Base-by-base conservation (phyloP, 2,888 invertebrate species). In the Mythimna pallens region DNA sequence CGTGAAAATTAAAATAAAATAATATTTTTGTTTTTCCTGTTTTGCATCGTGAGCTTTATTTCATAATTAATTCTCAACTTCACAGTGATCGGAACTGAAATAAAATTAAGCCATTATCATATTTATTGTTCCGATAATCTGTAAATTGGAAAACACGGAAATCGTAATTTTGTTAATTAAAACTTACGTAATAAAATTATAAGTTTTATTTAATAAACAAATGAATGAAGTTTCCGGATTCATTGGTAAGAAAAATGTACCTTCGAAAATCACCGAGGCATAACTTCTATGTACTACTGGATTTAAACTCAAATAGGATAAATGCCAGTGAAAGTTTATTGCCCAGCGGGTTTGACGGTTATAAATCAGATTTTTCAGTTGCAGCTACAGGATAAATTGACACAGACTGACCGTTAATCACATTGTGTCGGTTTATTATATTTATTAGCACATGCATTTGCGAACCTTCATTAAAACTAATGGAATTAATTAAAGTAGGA, bases 331-430 rank as follows among this genome's bases (percentile, higher is more conserved):
- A 55, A 59, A 8, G 22, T 78, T 70, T 54, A 61, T 65, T 65
- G 59, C 64, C 40, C 3, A 34, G 50, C 10, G 25, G 57, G 43
- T 65, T 57, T 55, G 73, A 72, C 50, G 55, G 50, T 50, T 47
- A 22, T 65, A 65, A 63, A 57, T 73, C n/a, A 43, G n/a, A 30
- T 62, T 57, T 57, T 79, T 79, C 61, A 72, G 30, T 62, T 52
- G 30, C 61, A 61, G 20, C 5, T 64, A 63, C 78, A 47, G 36
- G 25, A 50, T 64, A 64, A 54, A 64, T 22, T 9, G 47, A 36
- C 54, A 34, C 50, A 50, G n/a, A 34, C 50, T 57, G 50, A 17
- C 30, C 36, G 34, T 78, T 65, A n/a, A 61, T 55, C 43, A 65
- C 25, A 14, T 3, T 9, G 20, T 34, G 14, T 57, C 9, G 14